phyloP scores from a whole-genome alignment of 2,888 invertebrate species.

The Drosophila stalkeri region DNA sequence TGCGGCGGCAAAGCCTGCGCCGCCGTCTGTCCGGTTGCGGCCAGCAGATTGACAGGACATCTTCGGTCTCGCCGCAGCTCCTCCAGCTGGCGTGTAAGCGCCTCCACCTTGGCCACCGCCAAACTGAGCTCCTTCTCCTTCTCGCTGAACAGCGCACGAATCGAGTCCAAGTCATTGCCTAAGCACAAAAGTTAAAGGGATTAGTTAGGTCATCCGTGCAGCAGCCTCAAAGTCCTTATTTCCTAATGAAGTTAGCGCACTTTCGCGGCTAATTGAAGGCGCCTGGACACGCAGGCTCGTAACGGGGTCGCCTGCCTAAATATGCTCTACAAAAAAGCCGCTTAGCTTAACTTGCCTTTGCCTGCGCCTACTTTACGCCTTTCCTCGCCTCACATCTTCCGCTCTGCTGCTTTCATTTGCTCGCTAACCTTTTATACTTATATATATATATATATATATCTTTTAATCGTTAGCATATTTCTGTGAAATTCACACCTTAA shows the following conservation, averaged over 20 bases:
- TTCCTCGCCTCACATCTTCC: not conserved
- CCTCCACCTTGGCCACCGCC: constrained; percentile 99
- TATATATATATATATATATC: constrained; percentile 6
- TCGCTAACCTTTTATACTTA: not conserved
- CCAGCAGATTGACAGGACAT: constrained; percentile 86
- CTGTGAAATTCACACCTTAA: constrained; percentile 31
- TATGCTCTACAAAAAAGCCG: constrained; percentile 7
- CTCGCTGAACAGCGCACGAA: constrained; percentile 97
- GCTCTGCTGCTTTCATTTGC: not conserved
- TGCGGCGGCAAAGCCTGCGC: constrained; percentile 88
- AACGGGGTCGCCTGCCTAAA: constrained; percentile 10
- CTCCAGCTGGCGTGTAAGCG: constrained; percentile 96
- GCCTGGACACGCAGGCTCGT: not conserved
- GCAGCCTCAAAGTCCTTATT: not conserved
- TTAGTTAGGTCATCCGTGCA: constrained; percentile 32
- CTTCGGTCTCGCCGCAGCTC: constrained; percentile 91
- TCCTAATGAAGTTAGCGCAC: constrained; percentile 30
- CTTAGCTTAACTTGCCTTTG: not conserved
- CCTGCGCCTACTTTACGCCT: not conserved
- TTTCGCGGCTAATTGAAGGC: constrained; percentile 32
- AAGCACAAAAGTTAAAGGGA: constrained; percentile 66
- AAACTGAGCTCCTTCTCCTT: constrained; percentile 98
- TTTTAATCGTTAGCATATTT: constrained; percentile 44
- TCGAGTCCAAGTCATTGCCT: constrained; percentile 98
- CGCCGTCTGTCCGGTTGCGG: constrained; percentile 69